Evolutionary conservation across 2,113 vertebrate species (phyloP).

Genomic region (Crotalus helleri): DNA sequence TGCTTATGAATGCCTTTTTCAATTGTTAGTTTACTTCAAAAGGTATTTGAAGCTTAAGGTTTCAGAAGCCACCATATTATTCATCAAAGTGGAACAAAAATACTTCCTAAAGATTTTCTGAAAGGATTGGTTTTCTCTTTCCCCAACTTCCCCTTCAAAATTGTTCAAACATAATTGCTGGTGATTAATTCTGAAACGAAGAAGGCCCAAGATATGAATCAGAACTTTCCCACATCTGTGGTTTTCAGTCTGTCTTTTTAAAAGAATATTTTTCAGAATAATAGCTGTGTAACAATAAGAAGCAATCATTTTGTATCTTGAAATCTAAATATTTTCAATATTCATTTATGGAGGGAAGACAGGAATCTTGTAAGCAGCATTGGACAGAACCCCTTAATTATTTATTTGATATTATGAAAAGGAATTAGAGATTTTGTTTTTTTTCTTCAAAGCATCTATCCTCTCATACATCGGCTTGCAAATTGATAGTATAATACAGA

Average conservation of each 20-base stretch:
- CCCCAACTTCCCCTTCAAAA: neutral
- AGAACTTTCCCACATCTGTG: neutral
- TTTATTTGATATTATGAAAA: neutral
- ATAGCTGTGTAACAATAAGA: neutral
- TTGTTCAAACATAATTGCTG: neutral
- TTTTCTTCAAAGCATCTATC: neutral
- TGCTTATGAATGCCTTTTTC: slow-evolving; percentile 1
- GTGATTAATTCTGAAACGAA: neutral
- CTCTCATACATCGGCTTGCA: neutral
- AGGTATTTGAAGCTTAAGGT: neutral
- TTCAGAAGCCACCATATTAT: neutral
- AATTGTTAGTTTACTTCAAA: neutral
- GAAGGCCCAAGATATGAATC: neutral
- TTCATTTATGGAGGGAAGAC: too few relatives aligned
- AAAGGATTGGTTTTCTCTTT: neutral
- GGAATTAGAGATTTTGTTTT: neutral
- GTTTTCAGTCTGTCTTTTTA: neutral
- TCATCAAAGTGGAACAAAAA: neutral
- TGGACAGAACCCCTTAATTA: neutral
- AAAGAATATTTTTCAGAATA: neutral
- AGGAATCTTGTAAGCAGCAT: neutral
- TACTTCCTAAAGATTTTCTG: neutral
- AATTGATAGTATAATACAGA: neutral
- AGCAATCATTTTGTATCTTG: neutral
- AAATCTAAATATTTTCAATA: neutral